A percentile compares a stretch with the other conserved stretches of the same genome.
These are phyloP conservation scores for Tolmerus cingulatus DNA, from an alignment of 2,888 invertebrate species.

Conservation along the genomic window DNA sequence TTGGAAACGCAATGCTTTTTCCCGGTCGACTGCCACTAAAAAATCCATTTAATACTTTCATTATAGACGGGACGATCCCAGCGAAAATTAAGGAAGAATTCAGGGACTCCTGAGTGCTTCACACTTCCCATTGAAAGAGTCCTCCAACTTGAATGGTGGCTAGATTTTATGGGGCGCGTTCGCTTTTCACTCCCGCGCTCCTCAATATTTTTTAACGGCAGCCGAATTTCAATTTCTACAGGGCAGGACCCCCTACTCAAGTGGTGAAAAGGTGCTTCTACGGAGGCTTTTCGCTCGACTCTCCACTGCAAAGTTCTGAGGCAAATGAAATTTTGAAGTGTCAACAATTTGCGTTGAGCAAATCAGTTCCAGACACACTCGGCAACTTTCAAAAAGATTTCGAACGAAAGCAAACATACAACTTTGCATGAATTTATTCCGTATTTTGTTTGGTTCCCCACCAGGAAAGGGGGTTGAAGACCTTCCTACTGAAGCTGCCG, in stretches of 20 bases:
- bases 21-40: neutral
- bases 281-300: neutral
- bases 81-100: neutral
- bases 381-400: constrained; percentile 20
- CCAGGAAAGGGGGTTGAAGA: neutral
- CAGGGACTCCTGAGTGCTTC: neutral
- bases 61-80: neutral
- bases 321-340: constrained; percentile 33
- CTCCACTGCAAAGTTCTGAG: constrained; percentile 10
- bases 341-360: constrained; percentile 35
- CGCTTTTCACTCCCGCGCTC: neutral
- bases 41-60: neutral
- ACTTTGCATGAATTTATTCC: constrained; percentile 27
- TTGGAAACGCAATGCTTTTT: neutral
- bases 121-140: neutral
- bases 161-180: neutral
- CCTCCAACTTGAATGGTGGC: neutral
- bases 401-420: neutral
- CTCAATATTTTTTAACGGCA: neutral
- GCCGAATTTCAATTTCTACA: neutral
- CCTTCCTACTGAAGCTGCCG: neutral
- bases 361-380: constrained; percentile 32
- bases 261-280: neutral
- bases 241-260: neutral
- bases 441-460: constrained; percentile 15